These are phyloP conservation scores for Leucophenga varia DNA, from an alignment of 1,140 invertebrate genomes.

Conservation along the genomic window DNA sequence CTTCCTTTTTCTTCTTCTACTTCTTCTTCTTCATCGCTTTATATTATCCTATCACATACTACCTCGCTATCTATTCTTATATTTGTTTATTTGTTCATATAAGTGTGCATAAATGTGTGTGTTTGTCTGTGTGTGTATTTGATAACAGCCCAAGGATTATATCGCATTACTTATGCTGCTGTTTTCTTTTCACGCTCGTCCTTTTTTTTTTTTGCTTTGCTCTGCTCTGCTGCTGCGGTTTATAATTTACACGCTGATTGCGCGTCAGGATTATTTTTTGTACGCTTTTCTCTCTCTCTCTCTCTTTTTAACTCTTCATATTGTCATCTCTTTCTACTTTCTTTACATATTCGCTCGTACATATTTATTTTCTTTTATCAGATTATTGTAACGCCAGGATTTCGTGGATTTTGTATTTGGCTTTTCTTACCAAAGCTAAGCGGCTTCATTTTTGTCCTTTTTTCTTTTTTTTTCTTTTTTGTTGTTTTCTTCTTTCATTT, in stretches of 20 bases:
- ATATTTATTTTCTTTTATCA: conserved; percentile 33
- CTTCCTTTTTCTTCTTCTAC: conserved; percentile 49
- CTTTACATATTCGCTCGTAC: too few relatives aligned
- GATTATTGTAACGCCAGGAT: too few relatives aligned
- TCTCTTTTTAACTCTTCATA: conserved; percentile 12
- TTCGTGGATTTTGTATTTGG: too few relatives aligned
- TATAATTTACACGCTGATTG: conserved; percentile 54
- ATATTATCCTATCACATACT: neutral
- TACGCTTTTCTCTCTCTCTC: conserved; percentile 2
- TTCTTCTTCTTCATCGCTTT: too few relatives aligned
- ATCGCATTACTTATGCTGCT: too few relatives aligned
- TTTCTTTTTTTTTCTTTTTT: conserved; percentile 22
- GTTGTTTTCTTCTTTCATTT: conserved; percentile 25
- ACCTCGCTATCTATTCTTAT: neutral
- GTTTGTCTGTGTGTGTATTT: conserved; percentile 32
- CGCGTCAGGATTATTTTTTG: conserved; percentile 44
- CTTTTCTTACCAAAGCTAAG: too few relatives aligned
- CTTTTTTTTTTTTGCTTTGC: too few relatives aligned
- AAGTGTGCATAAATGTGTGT: too few relatives aligned
- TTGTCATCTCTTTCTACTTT: too few relatives aligned
- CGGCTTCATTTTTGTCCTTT: conserved; percentile 18
- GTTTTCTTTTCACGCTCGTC: too few relatives aligned
- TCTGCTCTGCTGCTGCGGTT: conserved; percentile 28
- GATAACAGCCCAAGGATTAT: conserved; percentile 51
- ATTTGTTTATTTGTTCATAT: neutral